A percentile compares a stretch with the other conserved stretches of the same genome.
phyloP scores from a whole-genome alignment of 1,140 invertebrate species.

The Drosophila baimaii region DNA sequence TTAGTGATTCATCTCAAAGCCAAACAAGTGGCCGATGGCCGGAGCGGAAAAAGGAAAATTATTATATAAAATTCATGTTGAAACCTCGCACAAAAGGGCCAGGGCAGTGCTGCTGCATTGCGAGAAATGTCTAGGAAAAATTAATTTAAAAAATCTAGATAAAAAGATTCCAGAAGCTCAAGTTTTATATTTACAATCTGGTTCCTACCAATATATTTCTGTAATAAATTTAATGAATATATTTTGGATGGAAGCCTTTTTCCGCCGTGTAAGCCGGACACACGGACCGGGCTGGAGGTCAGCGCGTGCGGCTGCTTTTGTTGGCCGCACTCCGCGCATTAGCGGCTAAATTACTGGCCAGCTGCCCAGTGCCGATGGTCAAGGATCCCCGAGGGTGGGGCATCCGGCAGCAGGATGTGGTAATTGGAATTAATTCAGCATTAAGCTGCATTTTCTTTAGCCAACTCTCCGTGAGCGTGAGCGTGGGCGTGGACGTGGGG shows the following conservation, averaged over 20 bases:
- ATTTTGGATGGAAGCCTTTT: neutral
- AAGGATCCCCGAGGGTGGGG: constrained; percentile 25
- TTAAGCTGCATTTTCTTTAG: constrained; percentile 81
- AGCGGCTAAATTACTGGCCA: constrained; percentile 66
- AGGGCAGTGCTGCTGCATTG: constrained; percentile 14
- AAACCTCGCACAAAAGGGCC: constrained; percentile 67
- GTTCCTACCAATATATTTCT: neutral
- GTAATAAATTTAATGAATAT: neutral
- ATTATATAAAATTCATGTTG: constrained; percentile 71
- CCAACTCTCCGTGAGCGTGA: constrained; percentile 50
- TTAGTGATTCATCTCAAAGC: constrained; percentile 74
- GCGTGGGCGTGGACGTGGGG: constrained; percentile 13
- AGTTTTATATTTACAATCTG: neutral
- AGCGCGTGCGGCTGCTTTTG: constrained; percentile 73
- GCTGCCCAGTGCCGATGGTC: constrained; percentile 54
- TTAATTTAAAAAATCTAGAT: no score
- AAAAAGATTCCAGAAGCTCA: neutral
- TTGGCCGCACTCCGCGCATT: constrained; percentile 76
- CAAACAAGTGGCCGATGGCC: constrained; percentile 62
- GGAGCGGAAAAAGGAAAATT: constrained; percentile 33
- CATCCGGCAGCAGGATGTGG: constrained; percentile 37
- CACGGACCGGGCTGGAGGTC: constrained; percentile 19
- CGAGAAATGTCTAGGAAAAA: neutral
- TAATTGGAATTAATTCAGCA: constrained; percentile 83
- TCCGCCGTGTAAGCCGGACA: constrained; percentile 7